phyloP scores from a whole-genome alignment of 1,140 invertebrate species.

The Drosophila mayri region DNA sequence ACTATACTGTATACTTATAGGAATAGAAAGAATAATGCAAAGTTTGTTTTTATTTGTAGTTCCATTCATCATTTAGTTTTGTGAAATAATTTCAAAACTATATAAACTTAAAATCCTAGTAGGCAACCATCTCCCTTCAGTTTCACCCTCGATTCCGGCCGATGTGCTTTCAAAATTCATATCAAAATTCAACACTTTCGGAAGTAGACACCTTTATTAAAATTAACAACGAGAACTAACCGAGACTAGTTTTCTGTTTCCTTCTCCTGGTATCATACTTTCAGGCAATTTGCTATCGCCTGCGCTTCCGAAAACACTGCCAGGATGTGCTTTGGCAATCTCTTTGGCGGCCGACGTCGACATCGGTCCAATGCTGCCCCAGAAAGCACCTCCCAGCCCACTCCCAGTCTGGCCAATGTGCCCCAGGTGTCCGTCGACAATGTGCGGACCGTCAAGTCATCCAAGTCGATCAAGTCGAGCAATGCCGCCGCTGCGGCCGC shows the following conservation, averaged over 20 bases:
- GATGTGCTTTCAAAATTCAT: background rate
- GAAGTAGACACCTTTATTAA: background rate
- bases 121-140: background rate
- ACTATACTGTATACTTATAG: too few relatives aligned
- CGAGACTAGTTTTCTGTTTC: background rate
- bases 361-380: constrained; percentile 4
- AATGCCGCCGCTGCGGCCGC: background rate
- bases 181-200: background rate
- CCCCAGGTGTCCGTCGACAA: constrained; percentile 20
- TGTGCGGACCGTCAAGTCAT: constrained; percentile 7
- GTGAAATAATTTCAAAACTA: too few relatives aligned
- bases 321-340: constrained; percentile 53
- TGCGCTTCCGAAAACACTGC: background rate
- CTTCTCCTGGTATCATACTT: background rate
- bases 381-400: constrained; percentile 1
- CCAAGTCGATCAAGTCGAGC: background rate
- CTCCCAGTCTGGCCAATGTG: constrained; percentile 26
- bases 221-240: background rate
- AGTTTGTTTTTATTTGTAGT: too few relatives aligned
- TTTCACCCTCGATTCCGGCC: background rate
- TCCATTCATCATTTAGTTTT: too few relatives aligned
- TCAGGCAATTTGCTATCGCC: background rate
- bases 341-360: constrained; percentile 38
- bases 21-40: too few relatives aligned
- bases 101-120: background rate